Conservation (phyloP, 2,797 vertebrate species). For the Acanthurus leucopareius region DNA sequence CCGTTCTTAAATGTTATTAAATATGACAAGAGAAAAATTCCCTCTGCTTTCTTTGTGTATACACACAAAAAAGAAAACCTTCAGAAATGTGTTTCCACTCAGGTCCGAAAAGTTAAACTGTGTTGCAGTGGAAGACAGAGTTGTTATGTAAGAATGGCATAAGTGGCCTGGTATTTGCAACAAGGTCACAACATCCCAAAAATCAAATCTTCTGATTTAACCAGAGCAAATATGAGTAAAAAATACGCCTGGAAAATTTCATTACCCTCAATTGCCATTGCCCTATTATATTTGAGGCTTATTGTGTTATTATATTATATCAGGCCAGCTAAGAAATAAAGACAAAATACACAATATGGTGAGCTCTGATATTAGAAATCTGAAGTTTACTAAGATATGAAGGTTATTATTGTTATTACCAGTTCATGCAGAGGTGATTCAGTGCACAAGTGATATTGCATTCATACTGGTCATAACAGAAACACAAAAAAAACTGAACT, state of each 20-base stretch:
- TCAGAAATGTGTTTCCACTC: not conserved
- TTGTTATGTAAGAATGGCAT: slow-evolving; percentile 30
- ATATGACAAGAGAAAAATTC: not conserved
- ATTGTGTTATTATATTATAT: not conserved
- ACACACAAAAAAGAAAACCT: not conserved
- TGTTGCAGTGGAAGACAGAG: not conserved
- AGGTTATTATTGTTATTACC: not conserved
- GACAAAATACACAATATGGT: not conserved
- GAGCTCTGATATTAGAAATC: not conserved
- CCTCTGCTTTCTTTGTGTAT: not conserved
- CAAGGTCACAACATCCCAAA: not conserved
- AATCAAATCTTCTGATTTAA: slow-evolving; percentile 36
- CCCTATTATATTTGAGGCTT: not conserved
- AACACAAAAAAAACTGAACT: not conserved
- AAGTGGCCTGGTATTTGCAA: slow-evolving; percentile 12
- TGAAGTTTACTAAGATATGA: not conserved
- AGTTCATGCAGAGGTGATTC: too few species aligned
- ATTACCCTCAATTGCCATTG: not conserved
- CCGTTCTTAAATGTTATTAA: not conserved
- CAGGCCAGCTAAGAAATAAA: not conserved
- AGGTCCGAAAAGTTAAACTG: not conserved
- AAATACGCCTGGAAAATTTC: not conserved
- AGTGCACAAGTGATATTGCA: too few species aligned
- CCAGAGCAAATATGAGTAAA: not conserved
- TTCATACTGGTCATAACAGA: too few species aligned